These are phyloP conservation scores for Tetragonisca angustula DNA, from an alignment of 2,888 invertebrate genomes.

Conservation along the genomic window DNA sequence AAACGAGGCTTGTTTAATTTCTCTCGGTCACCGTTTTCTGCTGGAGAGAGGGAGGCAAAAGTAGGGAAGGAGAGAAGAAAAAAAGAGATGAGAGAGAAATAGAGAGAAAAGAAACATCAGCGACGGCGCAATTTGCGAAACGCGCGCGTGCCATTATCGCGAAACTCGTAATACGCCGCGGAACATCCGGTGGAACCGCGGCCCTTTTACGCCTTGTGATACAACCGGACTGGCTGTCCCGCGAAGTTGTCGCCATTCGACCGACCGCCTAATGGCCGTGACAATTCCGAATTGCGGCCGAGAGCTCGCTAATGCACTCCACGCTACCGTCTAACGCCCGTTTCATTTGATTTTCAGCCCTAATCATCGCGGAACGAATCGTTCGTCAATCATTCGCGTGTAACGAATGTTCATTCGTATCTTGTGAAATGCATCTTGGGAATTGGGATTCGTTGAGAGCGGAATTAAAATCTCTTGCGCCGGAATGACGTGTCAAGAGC, in stretches of 20 bases:
- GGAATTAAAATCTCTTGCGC: too few relatives aligned
- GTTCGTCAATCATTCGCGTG: too few relatives aligned
- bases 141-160: slow-evolving; percentile 10
- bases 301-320: slow-evolving; percentile 55
- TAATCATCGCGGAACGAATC: background rate
- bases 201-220: slow-evolving; percentile 18
- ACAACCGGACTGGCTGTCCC: slow-evolving; percentile 36
- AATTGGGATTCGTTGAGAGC: too few relatives aligned
- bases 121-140: background rate
- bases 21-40: background rate
- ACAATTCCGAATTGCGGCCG: slow-evolving; percentile 54
- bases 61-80: too few relatives aligned
- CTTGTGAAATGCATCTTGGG: too few relatives aligned
- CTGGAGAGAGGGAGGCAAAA: background rate
- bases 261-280: slow-evolving; percentile 53
- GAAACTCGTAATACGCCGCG: slow-evolving; percentile 2
- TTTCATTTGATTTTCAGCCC: background rate
- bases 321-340: slow-evolving; percentile 16
- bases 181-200: slow-evolving; percentile 4
- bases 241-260: slow-evolving; percentile 35
- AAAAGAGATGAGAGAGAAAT: background rate
- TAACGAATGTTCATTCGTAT: too few relatives aligned
- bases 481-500: too few relatives aligned
- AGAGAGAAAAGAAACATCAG: background rate
- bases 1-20: slow-evolving; percentile 14